Conservation (phyloP, 2,113 vertebrate genomes). For the Pachyramphus minor region DNA sequence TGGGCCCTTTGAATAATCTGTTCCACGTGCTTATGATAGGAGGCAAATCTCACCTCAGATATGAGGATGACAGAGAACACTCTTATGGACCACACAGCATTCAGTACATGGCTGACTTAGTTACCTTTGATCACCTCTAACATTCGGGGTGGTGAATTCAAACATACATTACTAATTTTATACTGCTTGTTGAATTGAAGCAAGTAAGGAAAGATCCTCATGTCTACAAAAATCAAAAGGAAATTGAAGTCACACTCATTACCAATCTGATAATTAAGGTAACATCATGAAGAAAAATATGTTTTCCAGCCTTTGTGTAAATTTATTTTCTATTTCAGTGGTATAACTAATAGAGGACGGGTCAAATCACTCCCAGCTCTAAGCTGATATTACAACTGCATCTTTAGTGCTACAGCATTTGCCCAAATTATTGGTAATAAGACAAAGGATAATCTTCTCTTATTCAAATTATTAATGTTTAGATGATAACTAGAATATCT, state of each 20-base stretch:
- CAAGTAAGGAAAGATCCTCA: background rate
- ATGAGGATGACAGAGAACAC: background rate
- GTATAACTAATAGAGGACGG: background rate
- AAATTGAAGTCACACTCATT: background rate
- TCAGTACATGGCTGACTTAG: background rate
- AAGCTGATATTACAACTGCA: background rate
- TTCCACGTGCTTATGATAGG: background rate
- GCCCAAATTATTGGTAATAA: background rate
- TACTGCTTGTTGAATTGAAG: background rate
- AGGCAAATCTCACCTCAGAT: background rate
- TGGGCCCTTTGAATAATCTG: background rate
- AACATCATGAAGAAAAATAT: background rate
- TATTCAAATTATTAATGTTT: slow-evolving; percentile 1
- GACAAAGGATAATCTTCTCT: background rate
- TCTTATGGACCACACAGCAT: background rate
- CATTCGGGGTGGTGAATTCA: background rate
- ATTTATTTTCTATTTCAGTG: background rate
- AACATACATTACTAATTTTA: background rate
- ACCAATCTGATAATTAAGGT: background rate
- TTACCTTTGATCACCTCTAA: background rate
- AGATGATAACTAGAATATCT: background rate
- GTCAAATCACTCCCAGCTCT: background rate
- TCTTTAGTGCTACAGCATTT: background rate
- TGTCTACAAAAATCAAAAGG: background rate
- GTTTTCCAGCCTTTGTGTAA: background rate